Conservation (phyloP, 1,140 invertebrate species). For the Andricus grossulariae region DNA sequence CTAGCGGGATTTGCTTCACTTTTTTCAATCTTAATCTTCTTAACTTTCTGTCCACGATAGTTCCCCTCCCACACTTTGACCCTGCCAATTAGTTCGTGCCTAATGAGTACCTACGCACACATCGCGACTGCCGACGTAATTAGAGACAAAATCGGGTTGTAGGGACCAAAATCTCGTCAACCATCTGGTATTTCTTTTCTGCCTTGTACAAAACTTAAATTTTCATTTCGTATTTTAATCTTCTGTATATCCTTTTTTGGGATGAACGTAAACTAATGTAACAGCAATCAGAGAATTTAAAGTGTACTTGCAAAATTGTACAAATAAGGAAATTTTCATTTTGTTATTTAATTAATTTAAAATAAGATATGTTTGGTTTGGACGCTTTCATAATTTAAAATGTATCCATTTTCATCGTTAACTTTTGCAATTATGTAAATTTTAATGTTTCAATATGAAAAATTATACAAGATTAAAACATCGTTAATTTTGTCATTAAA, state of each 20-base stretch:
- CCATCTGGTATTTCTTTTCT: background rate
- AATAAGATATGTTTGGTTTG: too few relatives aligned
- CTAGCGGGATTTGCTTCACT: background rate
- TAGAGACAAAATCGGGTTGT: slow-evolving; percentile 34
- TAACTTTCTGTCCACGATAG: slow-evolving; percentile 38
- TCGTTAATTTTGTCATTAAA: too few relatives aligned
- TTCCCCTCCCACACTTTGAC: slow-evolving; percentile 42
- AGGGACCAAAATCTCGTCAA: slow-evolving; percentile 26
- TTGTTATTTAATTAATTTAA: too few relatives aligned
- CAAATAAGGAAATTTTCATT: too few relatives aligned
- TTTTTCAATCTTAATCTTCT: slow-evolving; percentile 27
- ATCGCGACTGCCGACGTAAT: slow-evolving; percentile 35
- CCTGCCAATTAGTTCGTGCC: slow-evolving; percentile 46
- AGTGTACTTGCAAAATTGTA: too few relatives aligned
- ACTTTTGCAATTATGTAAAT: too few relatives aligned
- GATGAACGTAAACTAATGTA: background rate
- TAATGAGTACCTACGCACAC: slow-evolving; percentile 48
- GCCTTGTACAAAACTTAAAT: background rate
- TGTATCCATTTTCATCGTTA: too few relatives aligned
- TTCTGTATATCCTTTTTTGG: background rate
- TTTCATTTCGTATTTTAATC: background rate
- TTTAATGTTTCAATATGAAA: too few relatives aligned
- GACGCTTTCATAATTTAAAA: too few relatives aligned
- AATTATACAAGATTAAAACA: too few relatives aligned
- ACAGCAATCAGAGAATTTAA: background rate